Evolutionary conservation across 2,888 invertebrate species (phyloP).

Genomic region (Melinaea menophilus): DNA sequence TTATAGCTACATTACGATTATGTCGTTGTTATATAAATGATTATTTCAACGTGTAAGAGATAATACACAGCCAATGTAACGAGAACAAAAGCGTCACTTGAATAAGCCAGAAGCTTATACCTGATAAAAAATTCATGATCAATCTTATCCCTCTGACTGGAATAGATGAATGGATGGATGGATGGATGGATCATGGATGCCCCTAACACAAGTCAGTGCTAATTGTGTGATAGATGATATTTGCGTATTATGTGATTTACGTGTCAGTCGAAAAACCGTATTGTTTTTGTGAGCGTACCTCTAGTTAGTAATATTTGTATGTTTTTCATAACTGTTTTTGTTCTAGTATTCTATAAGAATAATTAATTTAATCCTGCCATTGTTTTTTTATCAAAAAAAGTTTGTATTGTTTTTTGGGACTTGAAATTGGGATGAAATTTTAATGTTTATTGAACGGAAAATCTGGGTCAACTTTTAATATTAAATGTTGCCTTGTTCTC

Average conservation of each 20-base stretch:
- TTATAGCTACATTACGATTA: too few relatives aligned
- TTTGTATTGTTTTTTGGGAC: constrained; percentile 8
- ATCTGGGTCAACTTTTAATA: constrained; percentile 48
- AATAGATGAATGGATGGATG: constrained; percentile 45
- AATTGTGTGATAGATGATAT: constrained; percentile 45
- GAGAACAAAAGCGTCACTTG: constrained; percentile 25
- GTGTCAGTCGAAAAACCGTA: neutral
- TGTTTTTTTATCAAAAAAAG: too few relatives aligned
- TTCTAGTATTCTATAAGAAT: too few relatives aligned
- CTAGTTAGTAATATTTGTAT: neutral
- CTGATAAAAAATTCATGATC: constrained; percentile 44
- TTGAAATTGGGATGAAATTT: constrained; percentile 31
- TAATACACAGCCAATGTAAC: constrained; percentile 22
- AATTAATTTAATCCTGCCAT: too few relatives aligned
- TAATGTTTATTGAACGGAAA: constrained; percentile 44
- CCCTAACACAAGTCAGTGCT: constrained; percentile 35
- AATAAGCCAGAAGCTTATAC: constrained; percentile 29
- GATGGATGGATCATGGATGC: constrained; percentile 44
- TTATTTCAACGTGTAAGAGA: constrained; percentile 1
- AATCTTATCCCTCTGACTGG: constrained; percentile 41
- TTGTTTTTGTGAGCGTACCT: neutral
- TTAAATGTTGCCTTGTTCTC: constrained; percentile 36
- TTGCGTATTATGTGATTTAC: constrained; percentile 18
- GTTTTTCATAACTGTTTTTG: neutral
- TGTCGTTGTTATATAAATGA: neutral